Base-by-base conservation (phyloP, 2,113 vertebrate species). In the Tragelaphus imberbis region DNA sequence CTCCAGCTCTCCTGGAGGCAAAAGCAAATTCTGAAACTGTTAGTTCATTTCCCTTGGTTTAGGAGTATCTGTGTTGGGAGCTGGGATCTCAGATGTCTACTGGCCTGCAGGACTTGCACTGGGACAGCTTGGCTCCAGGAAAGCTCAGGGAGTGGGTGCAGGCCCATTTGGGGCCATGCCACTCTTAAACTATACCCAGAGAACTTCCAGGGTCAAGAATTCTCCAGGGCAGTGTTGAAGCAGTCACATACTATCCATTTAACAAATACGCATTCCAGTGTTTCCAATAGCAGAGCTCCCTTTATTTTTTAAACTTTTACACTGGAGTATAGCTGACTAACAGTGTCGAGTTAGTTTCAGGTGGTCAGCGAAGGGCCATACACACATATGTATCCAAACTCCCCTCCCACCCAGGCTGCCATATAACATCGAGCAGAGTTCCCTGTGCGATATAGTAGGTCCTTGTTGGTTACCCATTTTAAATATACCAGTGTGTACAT, bases 11-110 rank as follows among this genome's bases (percentile, higher is more conserved):
- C 8, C 59, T 44, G 28, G 88, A 95, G 65, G 59, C 59, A 90
- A 55, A 95, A 92, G 30, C 19, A 65, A 88, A 88, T 95, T 88
- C 40, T 81, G 65, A 53, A 80, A 95, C 63, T 49, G 36, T 55
- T 10, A 56, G 65, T 55, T 53, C 21, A 75, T 91, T 96, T 30
- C n/a, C 40, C 68, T 77, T 92, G 80, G 51, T n/a, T 61, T 59
- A 40, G 33, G 53, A 88, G 36, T 58, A 28, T 58, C 17, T 58
- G 27, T 30, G 0, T 30, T 95, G 80, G 36, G 11, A 84, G 10
- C 53, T 27, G 27, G 49, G 2, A 77, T 92, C 16, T 59, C n/a
- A 47, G 77, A 53, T 28, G 2, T 71, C 1, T 3, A 1, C 58
- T 63, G 33, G 12, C 19, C 23, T 59, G 44, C 30, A 82, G 53